Evolutionary conservation across 2,113 vertebrate genomes (phyloP).

Genomic region (Lates calcarifer): DNA sequence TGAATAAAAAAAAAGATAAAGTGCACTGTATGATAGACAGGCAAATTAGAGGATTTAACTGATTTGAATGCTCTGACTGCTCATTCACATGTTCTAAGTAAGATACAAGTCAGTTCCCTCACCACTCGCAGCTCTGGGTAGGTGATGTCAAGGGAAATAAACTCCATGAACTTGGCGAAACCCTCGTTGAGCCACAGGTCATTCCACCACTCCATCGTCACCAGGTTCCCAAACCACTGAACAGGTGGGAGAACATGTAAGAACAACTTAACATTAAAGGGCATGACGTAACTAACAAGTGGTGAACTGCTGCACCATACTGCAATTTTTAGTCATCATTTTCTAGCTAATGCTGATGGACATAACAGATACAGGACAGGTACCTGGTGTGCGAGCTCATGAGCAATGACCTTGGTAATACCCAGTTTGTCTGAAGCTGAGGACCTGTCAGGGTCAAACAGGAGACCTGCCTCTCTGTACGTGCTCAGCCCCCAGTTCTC

Average conservation of each 20-base stretch:
- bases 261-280: background rate
- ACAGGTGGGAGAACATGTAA: background rate
- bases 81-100: background rate
- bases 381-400: constrained; percentile 86
- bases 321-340: background rate
- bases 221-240: constrained; percentile 87
- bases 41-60: background rate
- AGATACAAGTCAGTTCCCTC: constrained; percentile 22
- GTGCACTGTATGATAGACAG: background rate
- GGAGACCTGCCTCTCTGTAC: constrained; percentile 82
- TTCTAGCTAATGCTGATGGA: background rate
- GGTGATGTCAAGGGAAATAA: constrained; percentile 76
- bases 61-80: too few relatives aligned
- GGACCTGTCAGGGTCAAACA: constrained; percentile 80
- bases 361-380: background rate
- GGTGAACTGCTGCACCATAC: background rate
- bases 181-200: constrained; percentile 87
- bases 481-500: constrained; percentile 87
- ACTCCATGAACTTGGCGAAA: constrained; percentile 86
- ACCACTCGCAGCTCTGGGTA: constrained; percentile 84
- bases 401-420: constrained; percentile 83
- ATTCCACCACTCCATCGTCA: constrained; percentile 88
- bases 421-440: constrained; percentile 82
- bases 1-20: background rate
- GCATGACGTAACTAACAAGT: background rate